These are phyloP conservation scores for Drosophila paramelanica DNA, from an alignment of 2,888 invertebrate genomes.

Conservation along the genomic window DNA sequence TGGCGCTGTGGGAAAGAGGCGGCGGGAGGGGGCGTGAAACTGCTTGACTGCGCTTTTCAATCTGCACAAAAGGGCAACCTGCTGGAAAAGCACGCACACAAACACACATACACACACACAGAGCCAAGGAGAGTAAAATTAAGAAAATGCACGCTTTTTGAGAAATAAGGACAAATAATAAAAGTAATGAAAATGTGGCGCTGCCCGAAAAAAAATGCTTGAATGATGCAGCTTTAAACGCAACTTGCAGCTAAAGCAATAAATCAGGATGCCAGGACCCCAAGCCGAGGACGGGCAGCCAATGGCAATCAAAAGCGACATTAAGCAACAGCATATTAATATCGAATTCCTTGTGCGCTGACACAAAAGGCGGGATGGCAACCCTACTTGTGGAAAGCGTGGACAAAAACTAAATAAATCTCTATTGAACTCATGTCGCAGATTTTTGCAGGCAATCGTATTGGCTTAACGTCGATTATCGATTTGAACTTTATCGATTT, in stretches of 20 bases:
- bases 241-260: constrained; percentile 48
- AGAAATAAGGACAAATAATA: constrained; percentile 41
- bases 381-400: neutral
- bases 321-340: constrained; percentile 65
- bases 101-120: neutral
- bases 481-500: constrained; percentile 6
- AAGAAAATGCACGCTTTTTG: constrained; percentile 47
- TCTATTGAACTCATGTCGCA: neutral
- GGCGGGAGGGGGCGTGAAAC: constrained; percentile 13
- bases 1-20: neutral
- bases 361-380: neutral
- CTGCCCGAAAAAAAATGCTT: neutral
- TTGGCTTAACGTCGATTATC: constrained; percentile 3
- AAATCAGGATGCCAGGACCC: constrained; percentile 48
- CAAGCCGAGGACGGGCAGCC: constrained; percentile 4
- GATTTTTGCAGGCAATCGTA: constrained; percentile 1
- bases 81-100: constrained; percentile 18
- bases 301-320: constrained; percentile 49
- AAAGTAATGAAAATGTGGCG: constrained; percentile 58
- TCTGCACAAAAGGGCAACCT: constrained; percentile 54
- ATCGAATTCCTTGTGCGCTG: constrained; percentile 18
- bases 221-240: constrained; percentile 25
- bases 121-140: constrained; percentile 44
- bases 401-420: neutral
- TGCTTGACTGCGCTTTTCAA: constrained; percentile 77